Evolutionary conservation across 2,113 vertebrate species (phyloP), one percentile per base, ranked within the genome.

Genomic region (Boulengeromyrus knoepffleri): DNA sequence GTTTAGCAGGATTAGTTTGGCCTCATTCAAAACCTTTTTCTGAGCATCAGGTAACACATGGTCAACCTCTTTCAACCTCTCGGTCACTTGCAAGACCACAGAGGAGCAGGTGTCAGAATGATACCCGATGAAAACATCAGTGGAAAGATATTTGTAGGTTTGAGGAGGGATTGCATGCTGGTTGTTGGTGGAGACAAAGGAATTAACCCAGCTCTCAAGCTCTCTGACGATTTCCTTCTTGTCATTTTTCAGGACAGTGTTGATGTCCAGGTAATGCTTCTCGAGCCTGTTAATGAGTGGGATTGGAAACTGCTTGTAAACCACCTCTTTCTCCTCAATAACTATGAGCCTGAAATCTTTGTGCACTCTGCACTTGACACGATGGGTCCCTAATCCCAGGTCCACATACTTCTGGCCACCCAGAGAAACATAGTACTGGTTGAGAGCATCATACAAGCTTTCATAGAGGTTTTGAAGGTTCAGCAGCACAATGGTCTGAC

Each of bases 271-370:
- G 91, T 97, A 99, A 94, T 99, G 98, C 92, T 99, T 99, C 91
- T 99, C 99, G 90, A 99, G 95, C n/a, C 99, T 96, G 95, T 99
- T 99, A 92, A 99, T 98, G 46, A 99, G 95, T 0, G 99, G 99
- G 89, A 99, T 97, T 53, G 99, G 98, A 58, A 99, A 99, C 77
- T 97, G 97, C 85, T 94, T 95, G 90, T 98, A 98, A 6, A 99
- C 99, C 10, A 98, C 96, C 0, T 97, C 97, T 84, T 94, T 98
- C 94, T 99, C 99, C 80, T 99, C 99, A 3, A 99, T 97, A 92
- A 99, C 98, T 0, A 99, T 96, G 42, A 99, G 90, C 62, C 97
- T 95, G 93, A 99, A 99, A 89, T 95, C 93, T 0, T 95, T 92
- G 94, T 99, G 98, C 39, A 99, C 99, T 10, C 99, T 95, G 88